Evolutionary conservation across 2,888 invertebrate species (phyloP).

Genomic region (Drosophila niveifrons): DNA sequence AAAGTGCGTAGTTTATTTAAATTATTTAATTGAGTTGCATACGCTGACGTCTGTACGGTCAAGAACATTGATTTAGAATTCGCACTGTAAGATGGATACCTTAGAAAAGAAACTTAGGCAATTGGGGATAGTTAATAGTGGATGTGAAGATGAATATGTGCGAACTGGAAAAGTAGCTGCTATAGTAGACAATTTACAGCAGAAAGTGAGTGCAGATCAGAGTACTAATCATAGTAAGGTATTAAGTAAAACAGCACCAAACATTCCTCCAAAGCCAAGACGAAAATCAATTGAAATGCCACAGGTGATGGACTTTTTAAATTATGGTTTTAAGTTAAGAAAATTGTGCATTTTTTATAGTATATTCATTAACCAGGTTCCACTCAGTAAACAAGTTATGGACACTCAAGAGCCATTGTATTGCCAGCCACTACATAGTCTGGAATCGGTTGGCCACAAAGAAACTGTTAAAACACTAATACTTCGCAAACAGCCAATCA

Average conservation of each 20-base stretch:
- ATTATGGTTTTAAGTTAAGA: background rate
- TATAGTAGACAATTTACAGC: conserved; percentile 50
- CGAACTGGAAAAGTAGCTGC: conserved; percentile 50
- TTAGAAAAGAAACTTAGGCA: conserved; percentile 90
- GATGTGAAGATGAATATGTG: conserved; percentile 30
- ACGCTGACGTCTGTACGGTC: too few relatives aligned
- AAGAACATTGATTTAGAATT: background rate
- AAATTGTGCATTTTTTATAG: too few relatives aligned
- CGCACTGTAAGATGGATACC: conserved; percentile 86
- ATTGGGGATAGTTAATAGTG: conserved; percentile 87
- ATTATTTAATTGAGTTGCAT: too few relatives aligned
- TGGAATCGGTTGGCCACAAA: conserved; percentile 39
- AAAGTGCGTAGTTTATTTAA: too few relatives aligned
- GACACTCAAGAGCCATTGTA: conserved; percentile 91
- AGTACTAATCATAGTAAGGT: conserved; percentile 79
- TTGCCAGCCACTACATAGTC: conserved; percentile 89
- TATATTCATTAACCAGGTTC: conserved; percentile 86
- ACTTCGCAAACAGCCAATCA: conserved; percentile 67
- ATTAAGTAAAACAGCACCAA: conserved; percentile 90
- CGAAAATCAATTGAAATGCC: conserved; percentile 86
- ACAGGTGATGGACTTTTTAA: conserved; percentile 83
- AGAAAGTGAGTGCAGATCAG: conserved; percentile 25
- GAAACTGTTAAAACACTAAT: conserved; percentile 17
- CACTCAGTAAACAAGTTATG: conserved; percentile 91
- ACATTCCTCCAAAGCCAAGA: conserved; percentile 93